phyloP scores from a whole-genome alignment of 1,140 invertebrate genomes.

The Hermetia illucens region DNA sequence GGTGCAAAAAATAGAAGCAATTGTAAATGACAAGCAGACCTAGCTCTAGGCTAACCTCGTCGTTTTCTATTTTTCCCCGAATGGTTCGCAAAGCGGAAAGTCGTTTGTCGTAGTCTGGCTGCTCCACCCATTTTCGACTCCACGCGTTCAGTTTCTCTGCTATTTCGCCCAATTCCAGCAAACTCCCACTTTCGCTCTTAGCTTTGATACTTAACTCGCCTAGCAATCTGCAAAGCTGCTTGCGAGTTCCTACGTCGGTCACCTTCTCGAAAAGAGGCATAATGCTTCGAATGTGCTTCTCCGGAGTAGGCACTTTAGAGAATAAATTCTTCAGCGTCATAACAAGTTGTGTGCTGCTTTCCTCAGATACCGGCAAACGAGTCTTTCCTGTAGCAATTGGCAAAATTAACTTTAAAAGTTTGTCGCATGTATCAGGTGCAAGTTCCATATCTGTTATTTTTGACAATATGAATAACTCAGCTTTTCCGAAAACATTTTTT shows the following conservation, averaged over 20 bases:
- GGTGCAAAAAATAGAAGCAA: slow-evolving; percentile 63
- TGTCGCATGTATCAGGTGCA: slow-evolving; percentile 47
- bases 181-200: slow-evolving; percentile 19
- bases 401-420: slow-evolving; percentile 51
- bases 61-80: slow-evolving; percentile 36
- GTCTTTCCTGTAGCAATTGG: slow-evolving; percentile 55
- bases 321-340: slow-evolving; percentile 60
- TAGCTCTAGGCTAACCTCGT: slow-evolving; percentile 45
- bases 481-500: slow-evolving; percentile 25
- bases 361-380: slow-evolving; percentile 33
- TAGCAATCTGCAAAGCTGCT: slow-evolving; percentile 45
- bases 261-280: slow-evolving; percentile 50
- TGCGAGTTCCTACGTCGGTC: slow-evolving; percentile 40
- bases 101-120: slow-evolving; percentile 77
- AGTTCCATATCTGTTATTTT: slow-evolving; percentile 58
- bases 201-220: slow-evolving; percentile 35
- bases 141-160: slow-evolving; percentile 68
- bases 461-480: slow-evolving; percentile 64
- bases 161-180: slow-evolving; percentile 32
- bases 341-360: slow-evolving; percentile 45
- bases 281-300: slow-evolving; percentile 47
- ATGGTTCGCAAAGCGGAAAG: slow-evolving; percentile 57
- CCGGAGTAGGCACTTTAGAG: slow-evolving; percentile 46
- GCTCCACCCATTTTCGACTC: slow-evolving; percentile 73
- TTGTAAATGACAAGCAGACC: slow-evolving; percentile 64